Evolutionary conservation across 2,888 invertebrate genomes (phyloP).

Genomic region (Nudaria mundana): DNA sequence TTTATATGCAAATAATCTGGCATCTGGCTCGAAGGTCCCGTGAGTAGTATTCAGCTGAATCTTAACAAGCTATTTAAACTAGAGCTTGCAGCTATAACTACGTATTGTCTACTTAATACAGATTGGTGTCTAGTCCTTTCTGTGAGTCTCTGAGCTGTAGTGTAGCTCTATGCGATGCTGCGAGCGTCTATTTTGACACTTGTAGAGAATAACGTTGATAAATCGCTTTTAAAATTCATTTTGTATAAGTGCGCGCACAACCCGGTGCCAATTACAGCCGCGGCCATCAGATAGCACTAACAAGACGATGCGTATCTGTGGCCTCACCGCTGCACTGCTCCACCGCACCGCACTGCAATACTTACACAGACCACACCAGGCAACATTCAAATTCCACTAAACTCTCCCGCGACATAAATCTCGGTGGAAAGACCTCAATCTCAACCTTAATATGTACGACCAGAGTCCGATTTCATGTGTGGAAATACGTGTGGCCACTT

Average conservation of each 20-base stretch:
- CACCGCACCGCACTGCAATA: constrained; percentile 36
- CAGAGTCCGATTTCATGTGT: constrained; percentile 24
- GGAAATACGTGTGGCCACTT: constrained; percentile 44
- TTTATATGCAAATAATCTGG: too few relatives aligned
- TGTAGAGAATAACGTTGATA: constrained; percentile 38
- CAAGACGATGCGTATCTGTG: constrained; percentile 75
- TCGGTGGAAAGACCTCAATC: constrained; percentile 15
- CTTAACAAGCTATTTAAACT: too few relatives aligned
- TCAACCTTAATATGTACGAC: constrained; percentile 10
- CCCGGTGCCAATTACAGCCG: constrained; percentile 74
- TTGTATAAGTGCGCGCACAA: constrained; percentile 45
- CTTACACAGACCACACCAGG: constrained; percentile 29
- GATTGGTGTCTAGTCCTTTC: too few relatives aligned
- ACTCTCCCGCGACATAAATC: constrained; percentile 62
- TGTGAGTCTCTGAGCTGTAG: not conserved
- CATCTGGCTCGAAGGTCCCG: too few relatives aligned
- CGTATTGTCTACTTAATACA: too few relatives aligned
- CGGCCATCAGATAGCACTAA: constrained; percentile 77
- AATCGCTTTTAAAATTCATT: constrained; percentile 46
- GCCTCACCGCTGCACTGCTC: constrained; percentile 29
- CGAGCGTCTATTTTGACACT: constrained; percentile 29
- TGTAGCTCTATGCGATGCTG: not conserved
- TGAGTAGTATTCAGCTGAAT: too few relatives aligned
- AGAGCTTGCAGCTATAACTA: too few relatives aligned
- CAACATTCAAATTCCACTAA: constrained; percentile 67